Evolutionary conservation across 1,140 invertebrate genomes (phyloP), one percentile per base, ranked within the genome.

Genomic region (Drosophila orena): DNA sequence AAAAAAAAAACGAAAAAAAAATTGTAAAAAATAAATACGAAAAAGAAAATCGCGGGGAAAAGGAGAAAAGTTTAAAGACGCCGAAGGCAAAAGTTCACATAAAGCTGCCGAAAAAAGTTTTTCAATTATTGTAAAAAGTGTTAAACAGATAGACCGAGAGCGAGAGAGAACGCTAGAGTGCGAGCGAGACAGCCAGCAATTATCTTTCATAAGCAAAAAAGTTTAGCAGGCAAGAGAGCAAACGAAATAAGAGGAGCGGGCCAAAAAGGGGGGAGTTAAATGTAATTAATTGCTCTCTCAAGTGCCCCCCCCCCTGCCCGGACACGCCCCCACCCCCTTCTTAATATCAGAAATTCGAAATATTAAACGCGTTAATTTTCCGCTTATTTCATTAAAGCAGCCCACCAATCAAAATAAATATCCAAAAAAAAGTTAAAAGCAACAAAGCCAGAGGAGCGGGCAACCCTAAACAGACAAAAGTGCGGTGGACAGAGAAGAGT

Each of bases 91-190:
- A 81, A 83, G 79, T 84, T 84, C 75, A 83, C 80, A 84, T 84
- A 79, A 84, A 84, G 65, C 79, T 62, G 58, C 79, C 59, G 53
- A 77, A 80, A 85, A 88, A 81, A 86, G 83, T 88, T 86, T 81
- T 86, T 86, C 83, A 86, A 88, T 86, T 86, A 86, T 86, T 86
- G 79, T 88, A 88, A 88, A 86, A 86, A 86, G 83, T 86, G 83
- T 86, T 86, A 79, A 85, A 88, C 79, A 83, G 56, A 73, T 73
- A 72, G 38, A 42, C 49, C 42, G 47, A 30, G 35, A 43, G 49
- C 50, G 52, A 8, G 30, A 46, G 49, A 59, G 7, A 35, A 4
- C 35, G 24, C 27, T 30, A 17, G 34, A 42, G 6, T 14, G 37
- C 34, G 22, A 60, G 70, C 57, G 49, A 61, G 20, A 59, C 20